Conservation (phyloP, 2,888 invertebrate species). For the Dynastes grantii region DNA sequence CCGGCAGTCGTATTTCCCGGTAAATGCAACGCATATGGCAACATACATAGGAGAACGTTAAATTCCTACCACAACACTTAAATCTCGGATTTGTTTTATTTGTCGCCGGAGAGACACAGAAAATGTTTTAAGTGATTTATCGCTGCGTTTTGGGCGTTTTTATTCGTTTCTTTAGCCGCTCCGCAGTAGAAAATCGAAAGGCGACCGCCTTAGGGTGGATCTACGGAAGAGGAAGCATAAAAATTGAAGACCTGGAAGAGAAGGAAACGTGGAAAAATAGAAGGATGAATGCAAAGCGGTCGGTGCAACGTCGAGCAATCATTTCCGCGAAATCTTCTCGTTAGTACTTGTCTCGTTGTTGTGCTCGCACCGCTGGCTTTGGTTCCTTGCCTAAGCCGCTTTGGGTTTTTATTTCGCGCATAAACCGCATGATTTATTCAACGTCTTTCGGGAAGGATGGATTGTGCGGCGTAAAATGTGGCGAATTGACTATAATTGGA, state of each 20-base stretch:
- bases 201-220: neutral
- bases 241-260: neutral
- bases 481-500: conserved; percentile 4
- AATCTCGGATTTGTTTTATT: conserved; percentile 27
- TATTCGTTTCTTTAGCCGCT: conserved; percentile 4
- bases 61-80: conserved; percentile 34
- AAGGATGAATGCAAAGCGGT: conserved; percentile 30
- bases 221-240: neutral
- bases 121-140: conserved; percentile 41
- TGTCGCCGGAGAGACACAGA: conserved; percentile 31
- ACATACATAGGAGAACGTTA: conserved; percentile 15
- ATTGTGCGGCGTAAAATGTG: neutral
- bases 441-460: neutral
- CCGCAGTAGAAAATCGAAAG: conserved; percentile 2
- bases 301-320: conserved; percentile 26
- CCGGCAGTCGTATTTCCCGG: conserved; percentile 9
- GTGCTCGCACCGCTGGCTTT: neutral
- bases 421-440: conserved; percentile 13
- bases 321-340: conserved; percentile 38
- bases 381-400: conserved; percentile 12
- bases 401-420: conserved; percentile 2
- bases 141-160: conserved; percentile 4
- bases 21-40: conserved; percentile 21
- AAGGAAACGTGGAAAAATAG: neutral
- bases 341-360: conserved; percentile 27